Conservation (phyloP, 2,113 vertebrate genomes). For the Grallaria varia region DNA sequence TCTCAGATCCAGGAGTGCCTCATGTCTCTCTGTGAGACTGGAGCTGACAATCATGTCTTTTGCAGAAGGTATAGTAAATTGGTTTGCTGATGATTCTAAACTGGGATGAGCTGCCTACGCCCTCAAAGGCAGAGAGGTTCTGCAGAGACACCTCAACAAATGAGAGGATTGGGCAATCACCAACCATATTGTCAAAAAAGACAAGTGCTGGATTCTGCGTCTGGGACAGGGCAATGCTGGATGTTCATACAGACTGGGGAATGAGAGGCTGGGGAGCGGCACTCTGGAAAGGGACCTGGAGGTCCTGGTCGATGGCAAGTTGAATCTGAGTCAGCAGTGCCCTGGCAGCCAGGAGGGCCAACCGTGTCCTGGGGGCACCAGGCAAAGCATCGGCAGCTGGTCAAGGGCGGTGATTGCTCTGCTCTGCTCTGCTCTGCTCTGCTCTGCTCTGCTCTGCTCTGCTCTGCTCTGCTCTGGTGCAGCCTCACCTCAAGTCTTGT, state of each 20-base stretch:
- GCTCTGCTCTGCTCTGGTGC: neutral
- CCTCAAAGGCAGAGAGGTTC: no score
- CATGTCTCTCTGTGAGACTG: no score
- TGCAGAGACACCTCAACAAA: neutral
- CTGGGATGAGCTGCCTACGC: neutral
- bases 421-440: neutral
- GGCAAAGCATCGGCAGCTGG: rapidly evolving
- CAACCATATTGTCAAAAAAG: neutral
- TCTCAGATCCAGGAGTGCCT: no score
- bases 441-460: no score
- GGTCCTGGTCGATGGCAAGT: rapidly evolving
- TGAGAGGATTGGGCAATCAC: neutral
- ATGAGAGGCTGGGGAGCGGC: neutral
- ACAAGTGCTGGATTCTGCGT: neutral
- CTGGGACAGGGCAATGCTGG: rapidly evolving
- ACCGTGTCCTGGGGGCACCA: rapidly evolving
- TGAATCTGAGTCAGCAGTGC: neutral
- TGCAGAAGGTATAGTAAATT: neutral
- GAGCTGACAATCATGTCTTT: no score
- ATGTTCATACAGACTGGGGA: neutral
- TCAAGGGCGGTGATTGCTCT: neutral
- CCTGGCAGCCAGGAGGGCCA: neutral
- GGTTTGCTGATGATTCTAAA: neutral
- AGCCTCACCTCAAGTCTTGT: rapidly evolving
- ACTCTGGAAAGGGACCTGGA: neutral